Evolutionary conservation across 2,797 vertebrate genomes (phyloP), one percentile per base, ranked within the genome.

Genomic region (Peromyscus nudipes): DNA sequence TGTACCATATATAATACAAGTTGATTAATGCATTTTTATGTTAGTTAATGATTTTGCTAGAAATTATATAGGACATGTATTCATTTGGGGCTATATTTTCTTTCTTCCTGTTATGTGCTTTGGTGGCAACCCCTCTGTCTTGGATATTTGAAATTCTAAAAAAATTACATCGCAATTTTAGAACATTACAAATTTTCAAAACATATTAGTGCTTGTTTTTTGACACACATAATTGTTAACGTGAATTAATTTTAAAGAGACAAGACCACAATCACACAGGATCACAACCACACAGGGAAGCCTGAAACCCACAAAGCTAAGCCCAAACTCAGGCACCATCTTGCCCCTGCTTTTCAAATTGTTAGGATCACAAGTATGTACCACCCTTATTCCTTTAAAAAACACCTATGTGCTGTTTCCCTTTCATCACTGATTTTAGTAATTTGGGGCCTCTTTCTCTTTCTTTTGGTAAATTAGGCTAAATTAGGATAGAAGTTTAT

Each of bases 51-150:
- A 87, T 85, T 96, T 89, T 29, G 52, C 31, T n/a, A 92, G 16
- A 86, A 88, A 83, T 64, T 76, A 77, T 82, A 49, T 62, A 89
- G 77, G 46, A 23, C 34, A 11, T 82, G 2, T 71, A 88, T 16
- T 87, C 21, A 81, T 65, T 49, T 52, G 10, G 27, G 93, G 77
- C 6, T 52, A 81, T 90, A 34, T 14, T 90, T 92, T 25, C 4
- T 75, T n/a, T 93, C 49, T 96, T 93, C n/a, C 88, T 71, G 13
- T 69, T 89, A 91, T 69, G 80, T 69, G 1, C 73, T 92, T 94
- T 87, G 67, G 37, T 95, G 57, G 40, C 23, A 94, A 80, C 57
- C 25, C 4, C 13, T 73, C 49, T 85, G 76, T 40, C 29, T 3
- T 90, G 90, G 12, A 91, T 77, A 90, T n/a, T 0, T 69, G 82